phyloP scores from a whole-genome alignment of 2,888 invertebrate genomes.

The Desoria tigrina region DNA sequence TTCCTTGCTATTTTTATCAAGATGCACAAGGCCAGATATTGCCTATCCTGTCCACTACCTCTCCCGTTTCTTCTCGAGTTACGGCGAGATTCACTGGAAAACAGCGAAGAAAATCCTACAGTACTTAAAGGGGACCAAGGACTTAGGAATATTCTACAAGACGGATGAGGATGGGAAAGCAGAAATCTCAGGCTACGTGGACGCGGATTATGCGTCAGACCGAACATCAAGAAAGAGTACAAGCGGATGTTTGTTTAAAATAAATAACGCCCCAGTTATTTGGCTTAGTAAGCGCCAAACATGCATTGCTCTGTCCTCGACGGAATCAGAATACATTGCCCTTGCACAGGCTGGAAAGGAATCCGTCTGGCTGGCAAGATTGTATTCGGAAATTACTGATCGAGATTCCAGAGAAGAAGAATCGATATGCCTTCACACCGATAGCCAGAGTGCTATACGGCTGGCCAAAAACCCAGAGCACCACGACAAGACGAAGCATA shows the following conservation, averaged over 20 bases:
- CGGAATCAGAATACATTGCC: no score
- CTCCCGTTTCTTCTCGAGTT: no score
- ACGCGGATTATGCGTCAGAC: constrained; percentile 49
- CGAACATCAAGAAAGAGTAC: constrained; percentile 41
- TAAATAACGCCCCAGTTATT: constrained; percentile 18
- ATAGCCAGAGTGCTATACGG: constrained; percentile 40
- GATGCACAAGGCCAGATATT: constrained; percentile 49
- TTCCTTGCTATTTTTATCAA: constrained; percentile 45
- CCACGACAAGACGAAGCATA: constrained; percentile 52
- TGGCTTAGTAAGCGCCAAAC: no score
- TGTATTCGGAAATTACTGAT: neutral
- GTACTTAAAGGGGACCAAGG: no score
- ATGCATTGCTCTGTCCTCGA: no score
- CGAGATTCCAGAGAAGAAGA: neutral
- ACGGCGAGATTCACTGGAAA: neutral
- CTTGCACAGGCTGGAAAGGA: no score
- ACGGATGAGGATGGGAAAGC: no score
- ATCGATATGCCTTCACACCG: constrained; percentile 17
- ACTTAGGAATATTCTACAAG: no score
- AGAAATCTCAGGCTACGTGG: constrained; percentile 46
- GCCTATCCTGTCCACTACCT: constrained; percentile 43
- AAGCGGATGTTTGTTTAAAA: constrained; percentile 35
- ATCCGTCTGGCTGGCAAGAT: no score
- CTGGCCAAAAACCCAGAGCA: constrained; percentile 48
- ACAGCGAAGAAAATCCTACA: constrained; percentile 10